phyloP scores from a whole-genome alignment of 1,140 invertebrate genomes.

The Polyergus mexicanus region DNA sequence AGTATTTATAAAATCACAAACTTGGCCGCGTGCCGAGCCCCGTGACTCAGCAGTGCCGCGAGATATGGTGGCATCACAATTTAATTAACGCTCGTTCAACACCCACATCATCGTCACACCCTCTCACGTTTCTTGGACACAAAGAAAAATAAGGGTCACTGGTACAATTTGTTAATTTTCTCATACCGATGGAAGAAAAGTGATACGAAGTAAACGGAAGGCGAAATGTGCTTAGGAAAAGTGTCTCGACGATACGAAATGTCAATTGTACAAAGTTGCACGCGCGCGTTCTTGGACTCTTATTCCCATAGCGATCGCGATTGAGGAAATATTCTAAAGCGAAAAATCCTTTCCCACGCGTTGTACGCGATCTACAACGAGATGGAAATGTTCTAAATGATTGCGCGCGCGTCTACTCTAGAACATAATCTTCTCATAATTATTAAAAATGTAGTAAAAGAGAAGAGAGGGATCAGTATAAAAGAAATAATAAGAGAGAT shows the following conservation, averaged over 20 bases:
- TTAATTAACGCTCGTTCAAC: slow-evolving; percentile 85
- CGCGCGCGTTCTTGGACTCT: slow-evolving; percentile 28
- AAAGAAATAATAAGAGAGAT: slow-evolving; percentile 30
- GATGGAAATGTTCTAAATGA: slow-evolving; percentile 37
- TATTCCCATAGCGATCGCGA: slow-evolving; percentile 45
- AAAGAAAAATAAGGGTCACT: slow-evolving; percentile 48
- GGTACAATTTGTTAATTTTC: slow-evolving; percentile 42
- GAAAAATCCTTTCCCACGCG: slow-evolving; percentile 15
- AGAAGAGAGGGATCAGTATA: slow-evolving; percentile 33
- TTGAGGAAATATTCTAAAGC: slow-evolving; percentile 26
- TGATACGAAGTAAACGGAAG: slow-evolving; percentile 47
- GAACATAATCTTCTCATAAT: slow-evolving; percentile 30
- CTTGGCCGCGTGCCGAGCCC: slow-evolving; percentile 85
- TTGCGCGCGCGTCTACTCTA: slow-evolving; percentile 41
- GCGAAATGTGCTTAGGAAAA: slow-evolving; percentile 35
- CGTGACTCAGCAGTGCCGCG: slow-evolving; percentile 86
- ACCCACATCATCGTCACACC: slow-evolving; percentile 79
- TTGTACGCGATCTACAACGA: slow-evolving; percentile 20
- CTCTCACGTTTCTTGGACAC: slow-evolving; percentile 60
- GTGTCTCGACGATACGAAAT: slow-evolving; percentile 48
- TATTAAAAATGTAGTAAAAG: slow-evolving; percentile 38
- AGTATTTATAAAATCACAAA: slow-evolving; percentile 87
- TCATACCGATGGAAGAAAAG: slow-evolving; percentile 48
- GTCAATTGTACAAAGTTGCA: slow-evolving; percentile 47
- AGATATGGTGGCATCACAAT: slow-evolving; percentile 88